Evolutionary conservation across 2,888 invertebrate species (phyloP).

Genomic region (Holacanthella duospinosa): DNA sequence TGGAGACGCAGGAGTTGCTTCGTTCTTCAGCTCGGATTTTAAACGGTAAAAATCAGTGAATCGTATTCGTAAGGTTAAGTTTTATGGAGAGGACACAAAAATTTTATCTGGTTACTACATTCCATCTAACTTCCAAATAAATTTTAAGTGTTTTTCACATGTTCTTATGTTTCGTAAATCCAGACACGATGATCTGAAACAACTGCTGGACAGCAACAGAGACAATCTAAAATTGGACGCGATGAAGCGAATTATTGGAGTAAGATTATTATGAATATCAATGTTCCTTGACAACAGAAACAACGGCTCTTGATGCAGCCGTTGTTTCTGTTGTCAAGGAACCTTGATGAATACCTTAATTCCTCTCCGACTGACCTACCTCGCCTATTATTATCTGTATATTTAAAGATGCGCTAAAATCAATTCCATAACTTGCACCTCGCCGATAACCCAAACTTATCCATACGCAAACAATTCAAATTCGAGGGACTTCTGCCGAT

Average conservation of each 20-base stretch:
- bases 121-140: constrained; percentile 13
- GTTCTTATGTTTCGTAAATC: constrained; percentile 38
- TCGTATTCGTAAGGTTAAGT: background rate
- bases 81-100: too few relatives aligned
- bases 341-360: too few relatives aligned
- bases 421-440: background rate
- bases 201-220: constrained; percentile 96
- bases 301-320: too few relatives aligned
- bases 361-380: too few relatives aligned
- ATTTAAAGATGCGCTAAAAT: background rate
- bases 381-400: too few relatives aligned
- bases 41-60: constrained; percentile 24
- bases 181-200: constrained; percentile 91
- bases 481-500: too few relatives aligned
- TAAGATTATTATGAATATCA: constrained; percentile 44
- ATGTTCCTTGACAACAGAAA: too few relatives aligned
- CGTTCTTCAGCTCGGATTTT: constrained; percentile 36
- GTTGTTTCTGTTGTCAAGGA: too few relatives aligned
- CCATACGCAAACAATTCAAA: too few relatives aligned
- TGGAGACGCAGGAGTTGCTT: constrained; percentile 33
- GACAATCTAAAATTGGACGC: constrained; percentile 95
- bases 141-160: constrained; percentile 15
- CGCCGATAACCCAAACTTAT: too few relatives aligned
- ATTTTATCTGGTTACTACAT: too few relatives aligned
- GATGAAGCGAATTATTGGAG: constrained; percentile 97